Evolutionary conservation across 1,140 invertebrate species (phyloP), one percentile per base, ranked within the genome.

Genomic region (Eurosta solidaginis): DNA sequence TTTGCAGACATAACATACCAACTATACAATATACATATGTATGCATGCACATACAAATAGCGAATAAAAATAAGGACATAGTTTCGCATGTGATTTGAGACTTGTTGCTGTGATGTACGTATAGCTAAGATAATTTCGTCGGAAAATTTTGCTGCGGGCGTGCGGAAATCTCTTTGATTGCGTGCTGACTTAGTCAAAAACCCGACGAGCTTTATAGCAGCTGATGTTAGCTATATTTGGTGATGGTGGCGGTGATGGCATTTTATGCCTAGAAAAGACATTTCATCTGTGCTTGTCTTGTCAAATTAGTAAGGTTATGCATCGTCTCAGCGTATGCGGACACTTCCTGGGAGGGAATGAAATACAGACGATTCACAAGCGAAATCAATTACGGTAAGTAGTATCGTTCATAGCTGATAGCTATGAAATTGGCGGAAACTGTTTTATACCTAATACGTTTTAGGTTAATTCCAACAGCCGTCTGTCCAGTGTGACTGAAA

Each of bases 101-200:
- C 45, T 47, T 42, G 59, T 68, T 40, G 59, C 20, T 6, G 17
- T 14, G 17, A 20, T 36, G 17, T 59, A 59, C 20, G 33, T 33
- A 68, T 68, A n/a, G n/a, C n/a, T n/a, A n/a, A n/a, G 59, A 40
- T 68, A 68, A 68, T 68, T 68, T 68, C 47, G 68, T 78, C 47
- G 75, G 74, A 74, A 76, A 40, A n/a, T 82, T 75, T 82, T 82
- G 83, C 83, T 85, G 81, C 82, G 81, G 83, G 83, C 83, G 83
- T 84, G 82, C 85, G 83, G 83, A 84, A 84, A 85, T 84, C 83
- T 82, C 83, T 84, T 85, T 84, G 83, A 84, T 84, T 84, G 83
- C 33, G 33, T 68, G n/a, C 17, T n/a, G 59, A n/a, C 29, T 40
- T 68, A 9, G 40, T 29, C 27, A 40, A n/a, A 29, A n/a, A n/a